Evolutionary conservation across 2,888 invertebrate genomes (phyloP), one percentile per base, ranked within the genome.

Genomic region (Agrotis puta): DNA sequence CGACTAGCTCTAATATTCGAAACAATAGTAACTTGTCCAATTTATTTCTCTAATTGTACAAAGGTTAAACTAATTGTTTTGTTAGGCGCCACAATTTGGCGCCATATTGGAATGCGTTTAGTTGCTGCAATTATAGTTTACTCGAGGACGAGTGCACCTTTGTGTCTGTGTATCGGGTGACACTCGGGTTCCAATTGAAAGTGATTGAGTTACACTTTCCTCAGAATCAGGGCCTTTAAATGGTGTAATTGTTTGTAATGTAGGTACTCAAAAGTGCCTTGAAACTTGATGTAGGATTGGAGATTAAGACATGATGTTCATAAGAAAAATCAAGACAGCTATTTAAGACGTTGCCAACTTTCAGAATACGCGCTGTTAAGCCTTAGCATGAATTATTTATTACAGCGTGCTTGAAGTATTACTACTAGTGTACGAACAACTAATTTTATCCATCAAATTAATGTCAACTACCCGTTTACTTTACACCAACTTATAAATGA

Each of bases 171-270:
- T 77, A 85, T 85, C 79, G 58, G 73, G 71, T 85, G 75, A 75
- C 85, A 48, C 53, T 67, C 47, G 18, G 39, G 50, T 16, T 20
- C 64, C 59, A 80, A 77, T 78, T 74, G 74, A 81, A 74, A 77
- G 76, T 80, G 57, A 74, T 86, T 85, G 59, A 67, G 66, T 83
- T 85, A 79, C 86, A 86, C 83, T 86, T 83, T 80, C 76, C 45
- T 75, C 62, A 18, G 57, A 69, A 76, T 72, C 56, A 47, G 59
- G 43, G 27, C 47, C 43, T 63, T 53, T 27, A 48, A 13, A 48
- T 58, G 22, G 56, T 64, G 33, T 76, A 66, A 76, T 76, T 63
- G 63, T 63, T 18, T 61, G 51, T 39, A 16, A n/a, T 45, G 22
- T 64, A 43, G 5, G 20, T n/a, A 27, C 16, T 33, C 3, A 50